These are phyloP conservation scores for Eupithecia pulchellata DNA, from an alignment of 2,888 invertebrate genomes.

Conservation along the genomic window DNA sequence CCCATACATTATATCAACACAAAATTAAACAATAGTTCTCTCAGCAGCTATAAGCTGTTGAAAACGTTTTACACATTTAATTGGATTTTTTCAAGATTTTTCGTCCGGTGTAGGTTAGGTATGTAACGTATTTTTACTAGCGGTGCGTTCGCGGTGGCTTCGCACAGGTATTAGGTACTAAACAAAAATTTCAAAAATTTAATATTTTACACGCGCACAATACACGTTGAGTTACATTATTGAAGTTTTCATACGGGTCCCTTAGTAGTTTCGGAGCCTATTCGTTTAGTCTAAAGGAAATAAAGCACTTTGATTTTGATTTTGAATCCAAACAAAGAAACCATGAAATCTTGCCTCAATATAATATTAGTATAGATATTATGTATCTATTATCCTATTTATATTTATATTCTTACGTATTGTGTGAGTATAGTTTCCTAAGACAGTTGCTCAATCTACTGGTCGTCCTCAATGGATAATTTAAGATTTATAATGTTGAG, in stretches of 20 bases:
- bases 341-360: too few species aligned
- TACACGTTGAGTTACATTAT: too few species aligned
- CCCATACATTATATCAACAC: not conserved
- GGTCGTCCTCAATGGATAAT: not conserved
- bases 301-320: too few species aligned
- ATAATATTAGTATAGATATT: too few species aligned
- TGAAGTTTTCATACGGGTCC: too few species aligned
- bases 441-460: not conserved
- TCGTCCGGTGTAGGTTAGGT: not conserved
- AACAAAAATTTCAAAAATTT: too few species aligned
- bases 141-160: too few species aligned
- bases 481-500: not conserved
- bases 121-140: not conserved
- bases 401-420: not conserved
- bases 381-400: not conserved
- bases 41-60: conserved; percentile 14
- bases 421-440: not conserved
- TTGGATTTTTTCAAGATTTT: conserved; percentile 20
- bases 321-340: too few species aligned
- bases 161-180: too few species aligned
- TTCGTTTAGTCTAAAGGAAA: too few species aligned
- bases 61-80: conserved; percentile 31
- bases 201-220: too few species aligned
- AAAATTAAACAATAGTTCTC: conserved; percentile 21
- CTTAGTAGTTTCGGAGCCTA: too few species aligned